These are phyloP conservation scores for Brachyopa scutellaris DNA, from an alignment of 2,888 invertebrate species.

Conservation along the genomic window DNA sequence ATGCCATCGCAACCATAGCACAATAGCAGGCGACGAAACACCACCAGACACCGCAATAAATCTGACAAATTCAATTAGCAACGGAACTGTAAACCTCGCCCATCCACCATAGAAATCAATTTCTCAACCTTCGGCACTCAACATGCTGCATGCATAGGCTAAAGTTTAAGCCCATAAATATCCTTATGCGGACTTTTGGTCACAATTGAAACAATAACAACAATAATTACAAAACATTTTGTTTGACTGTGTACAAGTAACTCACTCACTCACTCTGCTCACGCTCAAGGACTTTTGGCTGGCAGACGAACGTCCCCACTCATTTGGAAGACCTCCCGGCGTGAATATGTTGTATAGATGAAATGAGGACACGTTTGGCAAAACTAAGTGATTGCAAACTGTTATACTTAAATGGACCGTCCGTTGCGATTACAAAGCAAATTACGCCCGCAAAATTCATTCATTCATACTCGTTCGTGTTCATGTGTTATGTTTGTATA, in stretches of 20 bases:
- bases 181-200: constrained; percentile 15
- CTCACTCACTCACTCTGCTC: not conserved
- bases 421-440: constrained; percentile 40
- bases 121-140: constrained; percentile 15
- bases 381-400: constrained; percentile 56
- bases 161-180: constrained; percentile 50
- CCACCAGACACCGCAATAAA: constrained; percentile 31
- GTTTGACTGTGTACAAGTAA: no score
- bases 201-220: constrained; percentile 21
- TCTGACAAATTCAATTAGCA: constrained; percentile 53
- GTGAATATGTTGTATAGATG: constrained; percentile 38
- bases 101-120: constrained; percentile 35
- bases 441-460: constrained; percentile 33
- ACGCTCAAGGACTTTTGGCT: no score
- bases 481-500: no score
- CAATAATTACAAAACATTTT: constrained; percentile 41
- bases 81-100: constrained; percentile 17
- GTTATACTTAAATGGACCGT: constrained; percentile 41
- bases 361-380: constrained; percentile 45
- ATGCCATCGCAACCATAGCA: not conserved
- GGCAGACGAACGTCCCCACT: not conserved
- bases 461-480: no score
- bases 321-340: constrained; percentile 13
- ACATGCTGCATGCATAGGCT: constrained; percentile 10
- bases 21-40: not conserved